Evolutionary conservation across 2,888 invertebrate species (phyloP).

Genomic region (Drosophila paracracens): DNA sequence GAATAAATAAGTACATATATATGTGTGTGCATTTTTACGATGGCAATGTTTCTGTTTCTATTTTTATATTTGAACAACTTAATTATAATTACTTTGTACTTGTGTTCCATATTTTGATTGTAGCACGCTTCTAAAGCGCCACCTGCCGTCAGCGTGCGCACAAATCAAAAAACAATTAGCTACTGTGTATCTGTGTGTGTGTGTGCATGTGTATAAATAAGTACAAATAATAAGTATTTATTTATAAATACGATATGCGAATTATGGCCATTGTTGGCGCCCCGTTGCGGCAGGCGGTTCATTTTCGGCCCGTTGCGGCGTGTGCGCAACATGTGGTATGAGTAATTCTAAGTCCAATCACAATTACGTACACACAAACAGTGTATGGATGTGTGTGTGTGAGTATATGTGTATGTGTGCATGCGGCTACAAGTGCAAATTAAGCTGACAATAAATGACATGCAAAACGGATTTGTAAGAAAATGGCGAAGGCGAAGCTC

Average conservation of each 20-base stretch:
- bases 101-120: conserved; percentile 6
- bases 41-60: not conserved
- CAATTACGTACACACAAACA: not conserved
- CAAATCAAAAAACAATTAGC: conserved; percentile 48
- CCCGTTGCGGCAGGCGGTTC: conserved; percentile 12
- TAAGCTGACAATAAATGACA: conserved; percentile 35
- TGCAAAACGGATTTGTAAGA: conserved; percentile 43
- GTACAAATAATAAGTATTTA: conserved; percentile 40
- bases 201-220: conserved; percentile 22
- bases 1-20: not conserved
- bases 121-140: conserved; percentile 55
- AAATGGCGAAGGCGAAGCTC: conserved; percentile 35
- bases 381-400: not conserved
- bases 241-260: conserved; percentile 46
- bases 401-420: not conserved
- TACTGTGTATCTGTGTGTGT: conserved; percentile 11
- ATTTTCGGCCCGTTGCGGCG: conserved; percentile 15
- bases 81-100: not conserved
- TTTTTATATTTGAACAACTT: not conserved
- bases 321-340: conserved; percentile 62
- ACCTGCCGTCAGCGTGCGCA: conserved; percentile 54
- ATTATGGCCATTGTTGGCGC: conserved; percentile 47
- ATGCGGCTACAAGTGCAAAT: conserved; percentile 32
- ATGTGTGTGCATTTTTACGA: not conserved
- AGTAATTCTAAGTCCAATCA: conserved; percentile 37